A percentile compares a stretch with the other conserved stretches of the same genome.
phyloP scores from a whole-genome alignment of 2,797 vertebrate genomes.

The Siniperca obscura region DNA sequence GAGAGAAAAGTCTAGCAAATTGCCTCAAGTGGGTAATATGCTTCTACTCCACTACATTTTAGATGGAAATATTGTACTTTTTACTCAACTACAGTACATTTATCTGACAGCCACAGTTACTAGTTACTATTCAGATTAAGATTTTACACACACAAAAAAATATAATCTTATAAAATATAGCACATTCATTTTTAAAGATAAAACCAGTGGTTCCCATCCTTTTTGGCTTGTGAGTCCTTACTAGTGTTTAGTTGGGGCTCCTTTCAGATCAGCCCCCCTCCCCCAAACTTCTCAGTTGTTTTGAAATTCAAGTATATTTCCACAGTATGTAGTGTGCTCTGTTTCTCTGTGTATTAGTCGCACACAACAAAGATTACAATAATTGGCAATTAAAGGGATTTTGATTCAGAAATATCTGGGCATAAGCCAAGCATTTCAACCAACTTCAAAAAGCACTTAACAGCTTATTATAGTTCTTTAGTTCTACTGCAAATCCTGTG shows the following conservation, averaged over 20 bases:
- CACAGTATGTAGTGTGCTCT: background rate
- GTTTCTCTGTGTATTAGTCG: conserved; percentile 9
- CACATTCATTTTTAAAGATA: background rate
- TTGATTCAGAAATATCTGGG: conserved; percentile 18
- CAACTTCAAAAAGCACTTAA: conserved; percentile 30
- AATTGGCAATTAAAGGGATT: conserved; percentile 46
- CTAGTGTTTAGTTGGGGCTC: background rate
- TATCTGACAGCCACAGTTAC: background rate
- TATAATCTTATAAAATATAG: background rate
- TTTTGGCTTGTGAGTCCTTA: background rate
- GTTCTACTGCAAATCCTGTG: conserved; percentile 30
- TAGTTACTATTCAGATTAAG: background rate
- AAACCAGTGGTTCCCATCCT: no score
- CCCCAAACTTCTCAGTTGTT: background rate
- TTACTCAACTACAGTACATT: background rate
- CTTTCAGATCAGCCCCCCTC: background rate
- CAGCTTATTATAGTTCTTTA: conserved; percentile 28
- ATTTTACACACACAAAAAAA: no score
- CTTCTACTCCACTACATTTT: background rate
- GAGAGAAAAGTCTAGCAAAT: background rate
- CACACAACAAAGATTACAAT: conserved; percentile 12
- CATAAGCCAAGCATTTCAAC: conserved; percentile 28
- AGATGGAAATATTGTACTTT: background rate
- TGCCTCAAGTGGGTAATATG: background rate
- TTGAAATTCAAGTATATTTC: no score